phyloP scores from a whole-genome alignment of 2,888 invertebrate genomes.

The Sinotaia quadrata region DNA sequence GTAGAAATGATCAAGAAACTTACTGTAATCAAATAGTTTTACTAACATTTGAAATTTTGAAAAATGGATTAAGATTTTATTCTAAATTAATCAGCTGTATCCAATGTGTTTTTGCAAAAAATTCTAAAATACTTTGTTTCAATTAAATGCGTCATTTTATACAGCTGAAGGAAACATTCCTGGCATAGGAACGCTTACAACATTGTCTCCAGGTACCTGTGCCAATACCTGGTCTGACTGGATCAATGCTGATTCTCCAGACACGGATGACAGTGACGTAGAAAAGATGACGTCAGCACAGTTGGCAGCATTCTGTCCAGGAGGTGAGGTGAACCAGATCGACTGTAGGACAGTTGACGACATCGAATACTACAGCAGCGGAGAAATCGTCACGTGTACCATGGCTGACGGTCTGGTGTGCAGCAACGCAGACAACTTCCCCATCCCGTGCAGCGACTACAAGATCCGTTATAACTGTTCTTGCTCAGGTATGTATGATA shows the following conservation, averaged over 20 bases:
- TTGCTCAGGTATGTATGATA: slow-evolving; percentile 75
- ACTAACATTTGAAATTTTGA: no score
- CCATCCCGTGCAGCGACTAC: slow-evolving; percentile 61
- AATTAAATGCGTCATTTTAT: no score
- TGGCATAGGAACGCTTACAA: neutral
- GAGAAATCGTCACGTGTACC: slow-evolving; percentile 57
- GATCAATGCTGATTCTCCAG: slow-evolving; percentile 56
- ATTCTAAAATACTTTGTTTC: no score
- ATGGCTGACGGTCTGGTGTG: slow-evolving; percentile 83
- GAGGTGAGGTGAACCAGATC: slow-evolving; percentile 58
- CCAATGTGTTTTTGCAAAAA: no score
- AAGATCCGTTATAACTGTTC: slow-evolving; percentile 69
- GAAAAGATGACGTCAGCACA: slow-evolving; percentile 50
- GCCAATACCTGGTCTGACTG: slow-evolving; percentile 49
- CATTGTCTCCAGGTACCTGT: slow-evolving; percentile 2
- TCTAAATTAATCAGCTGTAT: no score
- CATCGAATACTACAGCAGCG: slow-evolving; percentile 47
- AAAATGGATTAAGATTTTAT: no score
- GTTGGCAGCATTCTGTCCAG: slow-evolving; percentile 49
- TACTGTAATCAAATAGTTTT: no score
- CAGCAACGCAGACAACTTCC: slow-evolving; percentile 62
- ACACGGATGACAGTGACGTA: slow-evolving; percentile 46
- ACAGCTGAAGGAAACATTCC: no score
- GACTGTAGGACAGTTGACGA: slow-evolving; percentile 59
- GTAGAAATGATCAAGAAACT: no score